phyloP scores from a whole-genome alignment of 2,113 vertebrate species.

The Equus quagga region DNA sequence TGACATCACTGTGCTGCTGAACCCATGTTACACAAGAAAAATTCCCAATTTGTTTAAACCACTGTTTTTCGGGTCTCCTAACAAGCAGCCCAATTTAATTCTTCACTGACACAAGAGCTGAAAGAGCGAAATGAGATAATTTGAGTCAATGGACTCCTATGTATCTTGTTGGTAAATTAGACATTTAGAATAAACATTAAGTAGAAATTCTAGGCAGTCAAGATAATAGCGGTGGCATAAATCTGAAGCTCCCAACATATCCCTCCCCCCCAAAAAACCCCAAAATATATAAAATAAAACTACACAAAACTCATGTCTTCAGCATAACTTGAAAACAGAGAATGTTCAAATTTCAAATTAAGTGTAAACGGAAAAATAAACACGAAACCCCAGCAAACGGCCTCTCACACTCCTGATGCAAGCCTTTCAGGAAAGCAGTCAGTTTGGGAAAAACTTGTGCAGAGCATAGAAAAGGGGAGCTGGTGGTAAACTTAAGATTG shows the following conservation, averaged over 20 bases:
- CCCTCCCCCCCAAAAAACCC: background rate
- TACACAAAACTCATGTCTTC: background rate
- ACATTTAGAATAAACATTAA: background rate
- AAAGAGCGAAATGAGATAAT: background rate
- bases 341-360: conserved; percentile 13
- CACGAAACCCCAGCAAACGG: background rate
- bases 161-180: background rate
- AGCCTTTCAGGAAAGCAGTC: background rate
- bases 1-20: background rate
- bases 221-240: background rate
- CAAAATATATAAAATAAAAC: background rate
- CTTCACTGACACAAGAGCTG: background rate
- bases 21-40: background rate
- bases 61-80: background rate
- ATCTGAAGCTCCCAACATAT: background rate
- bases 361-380: background rate
- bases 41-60: background rate
- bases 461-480: background rate
- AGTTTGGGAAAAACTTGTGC: background rate
- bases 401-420: background rate
- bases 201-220: background rate
- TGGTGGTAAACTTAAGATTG: background rate
- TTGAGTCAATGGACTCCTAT: background rate
- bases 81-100: background rate
- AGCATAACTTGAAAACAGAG: background rate